Evolutionary conservation across 1,140 invertebrate species (phyloP), one percentile per base, ranked within the genome.

Genomic region (Lethrus apterus): DNA sequence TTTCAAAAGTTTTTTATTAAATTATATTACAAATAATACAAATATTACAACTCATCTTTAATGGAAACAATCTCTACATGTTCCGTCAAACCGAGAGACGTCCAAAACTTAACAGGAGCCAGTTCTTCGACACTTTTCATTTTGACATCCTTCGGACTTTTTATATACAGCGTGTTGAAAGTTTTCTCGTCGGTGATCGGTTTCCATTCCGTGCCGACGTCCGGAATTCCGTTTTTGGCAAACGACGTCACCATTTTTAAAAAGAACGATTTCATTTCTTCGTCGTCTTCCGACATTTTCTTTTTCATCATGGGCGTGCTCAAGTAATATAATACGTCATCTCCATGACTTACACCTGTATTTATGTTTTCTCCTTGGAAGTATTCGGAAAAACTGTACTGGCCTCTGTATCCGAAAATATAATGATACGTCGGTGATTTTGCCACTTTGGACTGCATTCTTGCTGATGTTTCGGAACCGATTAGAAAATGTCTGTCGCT

Each of bases 401-500:
- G 21, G 8, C 21, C 32, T 46, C 9, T 23, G 18, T 46, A 46
- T 2, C 24, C 44, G 1, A 35, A 38, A 15, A 46, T 38, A 11
- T 26, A 26, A 0, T 18, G 11, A 20, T 46, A 38, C 21, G 29
- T 21, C 4, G 44, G 44, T 2, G 44, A 36, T 13, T 36, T 29
- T 2, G 33, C 29, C 0, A 11, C 44, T 9, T 46, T 29, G 8
- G 33, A 21, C 26, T 46, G 44, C 10, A 46, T 19, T 29, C 24
- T 24, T 9, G 19, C 19, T 1, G 44, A 29, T 7, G 11, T 38
- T 29, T 46, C 44, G 2, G 32, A 13, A 18, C n/a, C 21, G 5
- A 18, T n/a, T 7, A 38, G 3, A 38, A 46, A 46, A 2, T 24
- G 17, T 38, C 44, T 46, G 21, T 46, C 44, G 4, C 44, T 13